These are phyloP conservation scores for Fissipunctia ypsillon DNA, from an alignment of 2,888 invertebrate species.

Conservation along the genomic window DNA sequence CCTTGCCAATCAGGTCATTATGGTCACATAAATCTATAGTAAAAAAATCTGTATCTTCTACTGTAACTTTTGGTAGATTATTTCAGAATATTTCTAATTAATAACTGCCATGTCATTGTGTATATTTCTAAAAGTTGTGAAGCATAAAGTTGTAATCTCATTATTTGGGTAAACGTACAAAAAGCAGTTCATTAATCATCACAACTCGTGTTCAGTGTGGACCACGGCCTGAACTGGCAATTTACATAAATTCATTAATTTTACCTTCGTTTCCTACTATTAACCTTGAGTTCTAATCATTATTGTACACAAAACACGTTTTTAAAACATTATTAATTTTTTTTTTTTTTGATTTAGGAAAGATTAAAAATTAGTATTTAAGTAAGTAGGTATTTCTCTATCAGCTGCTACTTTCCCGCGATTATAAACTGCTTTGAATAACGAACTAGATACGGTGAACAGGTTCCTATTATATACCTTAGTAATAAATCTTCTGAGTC, in stretches of 20 bases:
- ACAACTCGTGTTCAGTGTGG: conserved; percentile 75
- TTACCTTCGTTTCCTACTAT: conserved; percentile 68
- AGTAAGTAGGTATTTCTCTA: neutral
- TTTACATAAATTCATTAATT: conserved; percentile 86
- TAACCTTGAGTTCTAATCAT: conserved; percentile 67
- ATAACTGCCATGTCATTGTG: conserved; percentile 29
- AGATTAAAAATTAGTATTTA: neutral
- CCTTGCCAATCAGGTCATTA: neutral
- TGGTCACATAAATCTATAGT: neutral
- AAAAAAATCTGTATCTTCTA: neutral
- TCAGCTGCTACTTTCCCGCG: conserved; percentile 26
- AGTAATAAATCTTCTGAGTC: conserved; percentile 33
- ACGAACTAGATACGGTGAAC: conserved; percentile 29
- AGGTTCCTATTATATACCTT: conserved; percentile 13
- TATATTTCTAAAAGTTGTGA: conserved; percentile 35
- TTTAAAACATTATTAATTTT: conserved; percentile 34
- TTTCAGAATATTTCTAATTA: conserved; percentile 34
- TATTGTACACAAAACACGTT: conserved; percentile 40
- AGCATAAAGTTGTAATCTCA: conserved; percentile 63
- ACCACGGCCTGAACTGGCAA: conserved; percentile 73
- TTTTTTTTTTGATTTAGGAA: conserved; percentile 22
- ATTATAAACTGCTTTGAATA: conserved; percentile 24
- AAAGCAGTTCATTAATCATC: conserved; percentile 85
- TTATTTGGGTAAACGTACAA: conserved; percentile 84
- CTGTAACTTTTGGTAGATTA: neutral